Conservation (phyloP, 2,888 invertebrate genomes). For the Eupelmus urozonus region DNA sequence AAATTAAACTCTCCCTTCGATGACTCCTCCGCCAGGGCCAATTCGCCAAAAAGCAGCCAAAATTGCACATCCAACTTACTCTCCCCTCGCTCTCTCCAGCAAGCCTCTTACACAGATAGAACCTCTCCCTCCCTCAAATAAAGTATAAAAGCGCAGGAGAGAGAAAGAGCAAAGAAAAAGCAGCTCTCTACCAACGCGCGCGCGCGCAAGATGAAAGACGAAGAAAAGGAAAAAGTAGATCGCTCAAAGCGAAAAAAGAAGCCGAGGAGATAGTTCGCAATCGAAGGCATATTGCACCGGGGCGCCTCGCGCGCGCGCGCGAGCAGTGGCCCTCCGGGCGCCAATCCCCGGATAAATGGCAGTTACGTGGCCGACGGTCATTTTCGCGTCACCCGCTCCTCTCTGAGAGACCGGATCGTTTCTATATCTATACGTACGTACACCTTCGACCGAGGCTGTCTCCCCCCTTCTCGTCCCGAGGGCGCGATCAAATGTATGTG, state of each 20-base stretch:
- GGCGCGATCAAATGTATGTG: not conserved
- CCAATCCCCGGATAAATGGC: constrained; percentile 62
- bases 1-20: too few species aligned
- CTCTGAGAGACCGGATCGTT: not conserved
- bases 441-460: too few species aligned
- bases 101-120: not conserved
- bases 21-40: not conserved
- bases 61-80: not conserved
- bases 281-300: constrained; percentile 68
- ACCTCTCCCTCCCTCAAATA: not conserved
- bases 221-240: not conserved
- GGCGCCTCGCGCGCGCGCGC: constrained; percentile 58
- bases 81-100: not conserved
- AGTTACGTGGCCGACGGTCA: constrained; percentile 62
- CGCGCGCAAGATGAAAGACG: not conserved
- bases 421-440: not conserved
- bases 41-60: not conserved
- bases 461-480: too few species aligned
- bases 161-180: not conserved
- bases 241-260: constrained; percentile 1
- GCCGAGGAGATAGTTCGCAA: not conserved
- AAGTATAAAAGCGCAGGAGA: not conserved
- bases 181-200: not conserved
- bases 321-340: constrained; percentile 63
- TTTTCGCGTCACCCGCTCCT: constrained; percentile 60